Percentiles rank a stretch among this genome's conserved stretches.
Evolutionary conservation across 2,888 invertebrate species (phyloP).

Genomic region (Micoletzkya japonica): DNA sequence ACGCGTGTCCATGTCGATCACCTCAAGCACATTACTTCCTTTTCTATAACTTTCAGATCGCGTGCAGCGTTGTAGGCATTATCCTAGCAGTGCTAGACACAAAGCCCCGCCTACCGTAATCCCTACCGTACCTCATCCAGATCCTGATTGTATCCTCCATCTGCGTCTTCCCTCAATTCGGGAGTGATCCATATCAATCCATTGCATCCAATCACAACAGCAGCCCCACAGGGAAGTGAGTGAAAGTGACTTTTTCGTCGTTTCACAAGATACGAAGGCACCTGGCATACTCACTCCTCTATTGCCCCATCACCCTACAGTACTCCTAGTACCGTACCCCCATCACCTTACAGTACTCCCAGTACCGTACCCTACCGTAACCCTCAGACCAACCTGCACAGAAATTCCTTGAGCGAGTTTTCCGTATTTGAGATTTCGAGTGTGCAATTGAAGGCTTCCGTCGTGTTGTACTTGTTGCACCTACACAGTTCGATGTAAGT

Average conservation of each 20-base stretch:
- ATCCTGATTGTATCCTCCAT: constrained; percentile 77
- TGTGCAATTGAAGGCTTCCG: constrained; percentile 88
- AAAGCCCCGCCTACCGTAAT: background rate
- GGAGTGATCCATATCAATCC: constrained; percentile 83
- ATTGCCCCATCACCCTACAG: constrained; percentile 71
- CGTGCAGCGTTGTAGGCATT: background rate
- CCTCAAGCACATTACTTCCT: constrained; percentile 71
- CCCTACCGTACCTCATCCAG: constrained; percentile 68
- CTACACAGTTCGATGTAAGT: constrained; percentile 72
- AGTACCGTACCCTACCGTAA: background rate
- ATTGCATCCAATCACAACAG: constrained; percentile 85
- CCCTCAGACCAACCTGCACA: constrained; percentile 38
- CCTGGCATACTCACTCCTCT: constrained; percentile 74
- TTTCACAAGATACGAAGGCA: constrained; percentile 87
- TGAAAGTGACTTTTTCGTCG: constrained; percentile 94
- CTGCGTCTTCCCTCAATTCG: constrained; percentile 66
- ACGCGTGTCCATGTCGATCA: constrained; percentile 76
- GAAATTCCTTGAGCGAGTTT: constrained; percentile 73
- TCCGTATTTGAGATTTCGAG: constrained; percentile 93
- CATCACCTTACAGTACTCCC: background rate
- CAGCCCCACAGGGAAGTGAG: constrained; percentile 85
- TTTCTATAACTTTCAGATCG: no score
- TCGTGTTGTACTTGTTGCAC: constrained; percentile 90
- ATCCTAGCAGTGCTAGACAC: constrained; percentile 6
- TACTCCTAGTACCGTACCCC: background rate